Base-by-base conservation (phyloP, 2,888 invertebrate genomes). In the Archips xylosteana region DNA sequence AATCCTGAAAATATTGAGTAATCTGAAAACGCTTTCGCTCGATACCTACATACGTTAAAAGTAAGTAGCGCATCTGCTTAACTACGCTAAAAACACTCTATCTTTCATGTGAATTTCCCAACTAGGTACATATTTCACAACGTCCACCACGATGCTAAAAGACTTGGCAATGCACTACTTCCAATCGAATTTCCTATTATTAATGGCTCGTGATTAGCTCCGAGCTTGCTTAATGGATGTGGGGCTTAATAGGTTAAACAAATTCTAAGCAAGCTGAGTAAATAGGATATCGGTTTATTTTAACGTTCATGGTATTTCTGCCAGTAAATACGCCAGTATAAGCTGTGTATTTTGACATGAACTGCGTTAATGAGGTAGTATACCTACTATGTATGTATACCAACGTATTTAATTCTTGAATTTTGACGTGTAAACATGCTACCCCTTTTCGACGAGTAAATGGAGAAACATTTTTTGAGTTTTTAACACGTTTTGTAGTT, bases 61-160 rank as follows among this genome's bases (percentile, higher is more conserved):
- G 23, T 57, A 47, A 67, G 23, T 57, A 47, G 36, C 34, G 45
- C 47, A 70, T 42, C 64, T 70, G 64, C 10, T 85, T 80, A 85
- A 82, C 83, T 82, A 75, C 78, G 80, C 80, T 85, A 81, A 85
- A 86, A 85, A 82, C 81, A 75, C 79, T 85, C 54, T n/a, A 65
- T 73, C 45, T 69, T 62, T 59, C 51, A 15, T 45, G 70, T 62
- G 63, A 59, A 75, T 74, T 69, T 59, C 75, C 51, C 36, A 59
- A 59, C 71, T 62, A 23, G 23, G 23, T 23, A 23, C 23, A 23
- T 23, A 64, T 65, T 71, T 70, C 60, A 63, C 51, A 23, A 60
- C 45, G 63, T 71, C 47, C 67, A 57, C 23, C 51, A 49, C 54
- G 34, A 62, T 75, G 74, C 70, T 75, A 32, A 64, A 80, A 78